Evolutionary conservation across 2,797 vertebrate genomes (phyloP), one percentile per base, ranked within the genome.

Genomic region (Loris lydekkerianus): DNA sequence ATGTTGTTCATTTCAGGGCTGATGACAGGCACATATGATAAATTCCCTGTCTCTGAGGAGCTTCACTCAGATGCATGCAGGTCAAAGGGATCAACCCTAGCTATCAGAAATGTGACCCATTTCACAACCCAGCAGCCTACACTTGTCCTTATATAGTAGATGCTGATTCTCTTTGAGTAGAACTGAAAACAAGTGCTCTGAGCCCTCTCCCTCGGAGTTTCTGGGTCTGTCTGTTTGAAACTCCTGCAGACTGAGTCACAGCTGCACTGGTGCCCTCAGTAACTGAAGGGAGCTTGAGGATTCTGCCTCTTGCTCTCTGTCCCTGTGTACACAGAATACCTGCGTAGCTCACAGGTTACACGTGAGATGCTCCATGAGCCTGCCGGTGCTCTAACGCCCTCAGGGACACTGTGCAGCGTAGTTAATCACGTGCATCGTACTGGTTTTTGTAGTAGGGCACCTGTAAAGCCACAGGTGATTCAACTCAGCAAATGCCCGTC

Each of bases 401-500:
- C 8, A 0, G 20, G 65, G 46, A n/a, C 58, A 23, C 93, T 95
- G 72, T 77, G 10, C 53, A 86, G 61, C 43, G 31, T 46, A 60
- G 31, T 84, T 81, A 73, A 96, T 91, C 53, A 73, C 75, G 5
- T 49, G n/a, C 27, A 72, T 61, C 84, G 34, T 72, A 46, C 27
- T 31, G 20, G 17, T 81, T 90, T 94, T 69, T 84, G 40, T 77
- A 80, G 63, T 73, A 34, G 43, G 46, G 46, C 34, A 69, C 58
- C 69, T 96, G 17, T 75, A 78, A 87, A 34, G 8, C 46, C 80
- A 69, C 69, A 61, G 80, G 80, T n/a, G 84, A 78, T 61, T 17
- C 56, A 73, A n/a, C 31, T 75, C 93, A 92, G 75, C 69, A 87
- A 93, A 92, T 69, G 31, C 81, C 8, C n/a, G 60, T 70, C 58